Evolutionary conservation across 2,113 vertebrate species (phyloP), one percentile per base, ranked within the genome.

Genomic region (Muntiacus muntjak): DNA sequence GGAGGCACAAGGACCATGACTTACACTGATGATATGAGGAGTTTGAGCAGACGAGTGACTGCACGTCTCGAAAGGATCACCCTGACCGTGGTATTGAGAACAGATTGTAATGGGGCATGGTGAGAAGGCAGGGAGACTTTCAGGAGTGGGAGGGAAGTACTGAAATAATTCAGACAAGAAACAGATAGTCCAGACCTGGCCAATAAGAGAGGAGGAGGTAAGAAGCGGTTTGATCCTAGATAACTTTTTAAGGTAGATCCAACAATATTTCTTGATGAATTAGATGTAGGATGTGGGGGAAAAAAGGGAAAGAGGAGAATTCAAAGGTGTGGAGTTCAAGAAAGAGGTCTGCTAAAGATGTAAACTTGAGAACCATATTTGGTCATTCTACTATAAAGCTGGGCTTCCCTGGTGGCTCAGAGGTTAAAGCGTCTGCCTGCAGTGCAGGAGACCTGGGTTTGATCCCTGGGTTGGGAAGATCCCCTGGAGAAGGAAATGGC

Each of bases 301-400:
- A 64, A 62, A 90, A 3, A 81, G 36, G 6, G 86, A 23, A 23
- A 14, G 11, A 89, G 60, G 30, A 25, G 33, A 57, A 78, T 36
- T 82, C 33, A 36, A 36, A 89, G 45, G n/a, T 40, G 28, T 26
- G 13, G 52, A 21, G n/a, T 30, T 88, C 81, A 52, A 81, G 30
- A 88, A 71, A 43, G 28, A 84, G 52, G 57, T 79, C 47, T 87
- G 67, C 64, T 86, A 47, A 40, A 88, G 94, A 76, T 5, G 13
- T 5, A 50, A 55, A 85, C 57, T 45, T 89, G 74, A 79, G 10
- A 94, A 40, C 78, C 52, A 58, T 3, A n/a, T 14, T n/a, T 74
- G 47, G 74, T n/a, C 54, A 81, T 52, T 87, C 82, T 50, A 60
- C 86, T 40, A 10, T 7, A 30, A 62, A 79, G 57, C 47, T 47